A percentile compares a stretch with the other conserved stretches of the same genome.
These are phyloP conservation scores for Chondrosia reniformis DNA, from an alignment of 37 sponge, comb jelly and placozoan genomes.

Conservation along the genomic window DNA sequence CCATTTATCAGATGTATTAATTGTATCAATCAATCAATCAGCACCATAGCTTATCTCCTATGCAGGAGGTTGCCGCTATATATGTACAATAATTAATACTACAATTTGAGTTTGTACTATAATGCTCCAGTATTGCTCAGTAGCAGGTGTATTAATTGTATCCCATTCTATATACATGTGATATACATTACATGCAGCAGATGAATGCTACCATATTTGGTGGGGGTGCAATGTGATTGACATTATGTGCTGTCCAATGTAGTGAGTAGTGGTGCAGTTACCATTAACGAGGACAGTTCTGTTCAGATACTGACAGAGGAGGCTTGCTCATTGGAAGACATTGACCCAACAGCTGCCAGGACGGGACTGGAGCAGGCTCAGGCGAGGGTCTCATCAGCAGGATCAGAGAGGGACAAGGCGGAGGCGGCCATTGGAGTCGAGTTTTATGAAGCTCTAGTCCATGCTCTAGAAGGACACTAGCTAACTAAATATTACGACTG, in stretches of 20 bases:
- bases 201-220: no score
- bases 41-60: no score
- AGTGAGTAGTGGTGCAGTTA: slow-evolving; percentile 96
- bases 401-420: slow-evolving; percentile 65
- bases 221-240: no score
- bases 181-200: no score
- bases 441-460: slow-evolving; percentile 84
- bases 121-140: no score
- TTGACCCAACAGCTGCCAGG: slow-evolving; percentile 78
- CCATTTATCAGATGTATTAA: no score
- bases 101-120: no score
- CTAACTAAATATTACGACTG: no score
- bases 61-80: no score
- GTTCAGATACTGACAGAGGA: slow-evolving; percentile 97
- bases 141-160: no score
- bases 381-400: slow-evolving; percentile 48
- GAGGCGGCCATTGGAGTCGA: slow-evolving; percentile 82
- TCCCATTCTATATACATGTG: neutral
- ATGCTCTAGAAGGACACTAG: slow-evolving; percentile 62
- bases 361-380: slow-evolving; percentile 80
- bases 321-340: slow-evolving; percentile 59
- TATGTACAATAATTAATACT: no score
- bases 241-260: neutral
- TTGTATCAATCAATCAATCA: no score
- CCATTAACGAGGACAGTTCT: slow-evolving; percentile 83